Percentiles rank a stretch among this genome's conserved stretches.
Conservation (phyloP, 1,140 invertebrate genomes). For the Ceratitis capitata region DNA sequence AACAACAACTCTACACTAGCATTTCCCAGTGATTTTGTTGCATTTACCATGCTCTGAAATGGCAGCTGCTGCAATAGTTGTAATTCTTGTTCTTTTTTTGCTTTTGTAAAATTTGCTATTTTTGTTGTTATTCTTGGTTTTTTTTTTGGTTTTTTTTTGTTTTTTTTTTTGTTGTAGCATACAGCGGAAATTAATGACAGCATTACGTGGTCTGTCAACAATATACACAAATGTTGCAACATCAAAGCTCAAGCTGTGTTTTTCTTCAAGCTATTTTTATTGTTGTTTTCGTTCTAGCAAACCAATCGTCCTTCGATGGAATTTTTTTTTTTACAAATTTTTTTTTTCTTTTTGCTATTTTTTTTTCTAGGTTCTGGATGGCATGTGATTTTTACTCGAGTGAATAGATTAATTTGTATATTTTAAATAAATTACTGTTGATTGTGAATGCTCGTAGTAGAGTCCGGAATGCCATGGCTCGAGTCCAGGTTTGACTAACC, state of each 20-base stretch:
- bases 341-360: not conserved
- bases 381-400: not conserved
- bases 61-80: not conserved
- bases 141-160: not conserved
- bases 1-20: not conserved
- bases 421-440: not conserved
- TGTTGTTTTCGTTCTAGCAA: not conserved
- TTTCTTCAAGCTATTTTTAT: not conserved
- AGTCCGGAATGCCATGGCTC: too few species aligned
- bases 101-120: not conserved
- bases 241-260: not conserved
- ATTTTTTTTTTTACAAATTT: not conserved
- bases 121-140: not conserved
- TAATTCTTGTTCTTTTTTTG: not conserved
- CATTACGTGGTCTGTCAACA: conserved; percentile 26
- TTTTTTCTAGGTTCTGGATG: not conserved
- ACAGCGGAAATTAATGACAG: conserved; percentile 13
- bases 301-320: not conserved
- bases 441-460: too few species aligned
- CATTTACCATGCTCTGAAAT: not conserved
- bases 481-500: too few species aligned
- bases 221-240: not conserved
- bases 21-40: not conserved
- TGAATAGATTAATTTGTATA: not conserved
- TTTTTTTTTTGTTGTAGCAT: not conserved